Evolutionary conservation across 2,888 invertebrate species (phyloP).

Genomic region (Clanis bilineata): DNA sequence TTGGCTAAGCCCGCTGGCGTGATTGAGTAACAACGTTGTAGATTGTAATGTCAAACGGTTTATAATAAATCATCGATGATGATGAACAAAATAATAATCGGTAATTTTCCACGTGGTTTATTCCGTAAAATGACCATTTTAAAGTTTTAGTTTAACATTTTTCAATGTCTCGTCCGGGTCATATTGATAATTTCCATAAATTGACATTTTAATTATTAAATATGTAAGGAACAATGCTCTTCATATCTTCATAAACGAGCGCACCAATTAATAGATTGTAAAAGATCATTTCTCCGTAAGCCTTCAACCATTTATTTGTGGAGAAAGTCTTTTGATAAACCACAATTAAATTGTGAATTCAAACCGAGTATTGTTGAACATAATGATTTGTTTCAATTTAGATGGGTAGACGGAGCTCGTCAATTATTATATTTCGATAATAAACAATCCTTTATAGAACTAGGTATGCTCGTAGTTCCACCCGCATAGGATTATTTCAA

Average conservation of each 20-base stretch:
- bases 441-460: slow-evolving; percentile 10
- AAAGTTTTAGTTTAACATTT: no score
- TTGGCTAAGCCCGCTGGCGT: no score
- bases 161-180: no score
- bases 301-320: slow-evolving; percentile 1
- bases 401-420: slow-evolving; percentile 20
- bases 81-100: no score
- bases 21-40: no score
- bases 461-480: not conserved
- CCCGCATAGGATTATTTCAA: no score
- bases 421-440: slow-evolving; percentile 29
- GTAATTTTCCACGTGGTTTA: no score
- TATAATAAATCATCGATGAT: no score
- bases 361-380: slow-evolving; percentile 24
- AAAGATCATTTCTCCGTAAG: slow-evolving; percentile 13
- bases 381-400: slow-evolving; percentile 25
- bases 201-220: not conserved
- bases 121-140: no score
- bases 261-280: not conserved
- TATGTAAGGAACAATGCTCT: not conserved
- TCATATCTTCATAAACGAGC: not conserved
- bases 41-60: no score
- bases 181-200: no score
- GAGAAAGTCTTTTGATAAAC: slow-evolving; percentile 29
- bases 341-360: slow-evolving; percentile 29